These are phyloP conservation scores for Brachystomella parvula DNA, from an alignment of 1,140 invertebrate genomes.

Conservation along the genomic window DNA sequence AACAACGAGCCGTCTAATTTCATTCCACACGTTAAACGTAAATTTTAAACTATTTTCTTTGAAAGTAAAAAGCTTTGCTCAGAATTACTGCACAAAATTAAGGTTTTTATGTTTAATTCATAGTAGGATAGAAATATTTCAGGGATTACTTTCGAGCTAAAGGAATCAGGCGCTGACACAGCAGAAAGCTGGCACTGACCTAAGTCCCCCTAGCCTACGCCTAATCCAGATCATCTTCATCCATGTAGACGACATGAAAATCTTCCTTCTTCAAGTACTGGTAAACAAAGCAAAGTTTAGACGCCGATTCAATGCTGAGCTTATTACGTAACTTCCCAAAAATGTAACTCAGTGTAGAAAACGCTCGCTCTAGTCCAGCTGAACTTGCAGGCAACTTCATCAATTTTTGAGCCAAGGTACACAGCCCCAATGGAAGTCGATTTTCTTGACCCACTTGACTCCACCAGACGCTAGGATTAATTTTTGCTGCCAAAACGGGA, in stretches of 20 bases:
- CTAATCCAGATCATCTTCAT: conserved; percentile 6
- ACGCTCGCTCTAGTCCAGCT: conserved; percentile 18
- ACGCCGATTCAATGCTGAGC: conserved; percentile 2
- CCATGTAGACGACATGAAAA: neutral
- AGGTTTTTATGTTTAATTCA: neutral
- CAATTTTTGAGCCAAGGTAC: neutral
- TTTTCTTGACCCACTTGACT: neutral
- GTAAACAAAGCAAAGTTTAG: conserved; percentile 16
- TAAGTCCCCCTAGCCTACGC: no score
- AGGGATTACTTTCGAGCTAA: no score
- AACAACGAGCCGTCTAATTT: neutral
- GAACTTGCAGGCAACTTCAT: conserved; percentile 18
- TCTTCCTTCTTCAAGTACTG: conserved; percentile 13
- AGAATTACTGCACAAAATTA: neutral
- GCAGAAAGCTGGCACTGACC: neutral
- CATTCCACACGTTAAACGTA: neutral
- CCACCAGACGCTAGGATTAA: conserved; percentile 12
- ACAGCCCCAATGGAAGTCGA: neutral
- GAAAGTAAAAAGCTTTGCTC: neutral
- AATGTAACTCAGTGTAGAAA: conserved; percentile 15
- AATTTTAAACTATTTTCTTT: neutral
- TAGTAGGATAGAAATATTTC: no score
- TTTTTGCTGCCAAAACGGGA: neutral
- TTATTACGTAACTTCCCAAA: conserved; percentile 9
- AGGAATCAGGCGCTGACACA: neutral